Conservation (phyloP, 2,888 invertebrate genomes). For the Drosophila bunnanda region DNA sequence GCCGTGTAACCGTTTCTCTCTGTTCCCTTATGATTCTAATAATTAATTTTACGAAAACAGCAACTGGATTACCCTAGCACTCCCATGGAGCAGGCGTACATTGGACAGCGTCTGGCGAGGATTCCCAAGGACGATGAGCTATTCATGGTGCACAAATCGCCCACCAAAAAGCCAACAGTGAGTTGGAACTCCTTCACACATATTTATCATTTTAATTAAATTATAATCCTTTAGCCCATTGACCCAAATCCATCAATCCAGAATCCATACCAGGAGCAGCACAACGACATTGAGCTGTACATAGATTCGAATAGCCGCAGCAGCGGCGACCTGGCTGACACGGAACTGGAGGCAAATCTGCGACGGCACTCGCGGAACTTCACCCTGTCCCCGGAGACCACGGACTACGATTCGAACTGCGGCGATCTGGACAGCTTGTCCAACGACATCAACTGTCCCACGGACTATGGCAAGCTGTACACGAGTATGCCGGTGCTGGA, state of each 20-base stretch:
- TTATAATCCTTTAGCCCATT: slow-evolving; percentile 39
- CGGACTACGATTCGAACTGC: slow-evolving; percentile 94
- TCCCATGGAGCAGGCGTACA: slow-evolving; percentile 78
- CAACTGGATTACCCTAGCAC: slow-evolving; percentile 35
- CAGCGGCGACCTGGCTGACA: slow-evolving; percentile 83
- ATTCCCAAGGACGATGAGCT: slow-evolving; percentile 84
- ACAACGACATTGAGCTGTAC: slow-evolving; percentile 84
- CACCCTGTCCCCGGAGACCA: slow-evolving; percentile 96
- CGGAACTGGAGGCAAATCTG: slow-evolving; percentile 82
- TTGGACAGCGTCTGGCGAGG: slow-evolving; percentile 84
- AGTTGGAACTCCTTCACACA: slow-evolving; percentile 7
- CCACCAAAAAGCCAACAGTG: slow-evolving; percentile 81
- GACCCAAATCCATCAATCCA: slow-evolving; percentile 59
- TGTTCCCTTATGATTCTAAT: background rate
- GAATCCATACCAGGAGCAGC: slow-evolving; percentile 79
- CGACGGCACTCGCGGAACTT: slow-evolving; percentile 90
- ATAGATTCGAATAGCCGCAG: slow-evolving; percentile 85
- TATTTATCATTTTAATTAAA: background rate
- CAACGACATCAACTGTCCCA: slow-evolving; percentile 84
- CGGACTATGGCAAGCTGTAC: slow-evolving; percentile 88
- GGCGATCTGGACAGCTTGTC: slow-evolving; percentile 92
- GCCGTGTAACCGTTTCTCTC: slow-evolving; percentile 1
- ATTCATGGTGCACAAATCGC: slow-evolving; percentile 82
- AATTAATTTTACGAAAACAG: background rate
- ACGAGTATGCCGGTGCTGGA: slow-evolving; percentile 96